Percentiles rank a stretch among this genome's conserved stretches.
These are phyloP conservation scores for Drosophila trichaetosa DNA, from an alignment of 2,888 invertebrate genomes.

Conservation along the genomic window DNA sequence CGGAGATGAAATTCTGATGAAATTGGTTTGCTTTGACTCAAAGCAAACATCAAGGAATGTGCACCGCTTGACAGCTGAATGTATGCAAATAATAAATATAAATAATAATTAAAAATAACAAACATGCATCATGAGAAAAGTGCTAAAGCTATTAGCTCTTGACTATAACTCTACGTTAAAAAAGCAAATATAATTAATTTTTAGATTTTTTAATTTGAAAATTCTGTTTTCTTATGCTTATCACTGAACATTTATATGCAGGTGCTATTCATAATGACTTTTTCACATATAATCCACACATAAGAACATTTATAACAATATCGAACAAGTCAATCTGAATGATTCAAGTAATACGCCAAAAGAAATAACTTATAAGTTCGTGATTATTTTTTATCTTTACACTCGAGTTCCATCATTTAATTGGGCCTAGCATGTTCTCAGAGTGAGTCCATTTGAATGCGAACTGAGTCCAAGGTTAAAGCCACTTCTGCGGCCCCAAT, in stretches of 20 bases:
- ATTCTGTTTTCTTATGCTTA: too few species aligned
- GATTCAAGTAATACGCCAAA: background rate
- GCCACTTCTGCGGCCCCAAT: constrained; percentile 9
- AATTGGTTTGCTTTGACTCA: background rate
- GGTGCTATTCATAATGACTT: too few species aligned
- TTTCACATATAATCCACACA: too few species aligned
- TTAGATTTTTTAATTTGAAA: too few species aligned
- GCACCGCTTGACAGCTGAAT: background rate
- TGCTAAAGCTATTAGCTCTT: background rate
- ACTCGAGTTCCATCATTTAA: background rate
- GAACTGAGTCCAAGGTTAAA: constrained; percentile 24
- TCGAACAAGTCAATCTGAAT: background rate
- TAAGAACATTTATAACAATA: too few species aligned
- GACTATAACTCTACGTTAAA: background rate
- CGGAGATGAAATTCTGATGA: background rate
- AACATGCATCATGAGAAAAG: background rate
- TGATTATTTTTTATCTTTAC: background rate
- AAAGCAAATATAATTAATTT: too few species aligned
- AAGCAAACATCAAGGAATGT: background rate
- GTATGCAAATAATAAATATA: background rate
- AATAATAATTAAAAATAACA: background rate
- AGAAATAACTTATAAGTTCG: background rate
- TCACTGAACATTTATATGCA: too few species aligned
- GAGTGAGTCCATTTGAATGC: constrained; percentile 1
- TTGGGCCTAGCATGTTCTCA: background rate